Conservation (phyloP, 2,888 invertebrate genomes). For the Apamea epomidion region DNA sequence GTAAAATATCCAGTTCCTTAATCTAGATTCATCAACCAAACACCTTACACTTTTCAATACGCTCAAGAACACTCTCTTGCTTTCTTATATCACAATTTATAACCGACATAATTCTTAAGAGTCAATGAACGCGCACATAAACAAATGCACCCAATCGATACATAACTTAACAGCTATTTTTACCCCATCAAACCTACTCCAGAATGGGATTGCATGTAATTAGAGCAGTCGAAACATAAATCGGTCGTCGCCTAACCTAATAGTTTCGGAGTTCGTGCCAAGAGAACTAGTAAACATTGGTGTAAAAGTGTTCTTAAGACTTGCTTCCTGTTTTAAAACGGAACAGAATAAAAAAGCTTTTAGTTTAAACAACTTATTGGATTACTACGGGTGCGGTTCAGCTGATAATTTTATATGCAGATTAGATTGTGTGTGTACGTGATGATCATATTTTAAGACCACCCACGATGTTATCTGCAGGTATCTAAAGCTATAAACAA, state of each 20-base stretch:
- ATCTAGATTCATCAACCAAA: conserved; percentile 16
- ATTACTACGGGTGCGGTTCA: conserved; percentile 70
- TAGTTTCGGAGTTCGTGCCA: conserved; percentile 78
- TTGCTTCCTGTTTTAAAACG: conserved; percentile 78
- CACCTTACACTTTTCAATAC: background rate
- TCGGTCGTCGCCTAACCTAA: conserved; percentile 82
- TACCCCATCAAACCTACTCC: conserved; percentile 74
- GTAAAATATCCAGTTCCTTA: background rate
- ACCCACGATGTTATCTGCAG: conserved; percentile 38
- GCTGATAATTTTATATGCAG: conserved; percentile 68
- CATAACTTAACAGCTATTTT: conserved; percentile 74
- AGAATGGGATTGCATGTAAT: conserved; percentile 78
- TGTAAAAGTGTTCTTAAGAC: conserved; percentile 68
- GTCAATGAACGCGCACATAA: conserved; percentile 77
- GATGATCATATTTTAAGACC: conserved; percentile 43
- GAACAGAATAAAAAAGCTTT: conserved; percentile 78
- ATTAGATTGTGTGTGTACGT: conserved; percentile 55
- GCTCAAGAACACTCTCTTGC: background rate
- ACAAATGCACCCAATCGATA: conserved; percentile 76
- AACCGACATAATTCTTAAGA: conserved; percentile 56
- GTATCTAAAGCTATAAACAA: conserved; percentile 23
- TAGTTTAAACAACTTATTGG: conserved; percentile 71
- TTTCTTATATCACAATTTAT: conserved; percentile 26
- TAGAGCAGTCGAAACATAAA: conserved; percentile 80
- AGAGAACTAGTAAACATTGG: conserved; percentile 81